Conservation (phyloP, 2,113 vertebrate genomes). For the Rutilus rutilus region DNA sequence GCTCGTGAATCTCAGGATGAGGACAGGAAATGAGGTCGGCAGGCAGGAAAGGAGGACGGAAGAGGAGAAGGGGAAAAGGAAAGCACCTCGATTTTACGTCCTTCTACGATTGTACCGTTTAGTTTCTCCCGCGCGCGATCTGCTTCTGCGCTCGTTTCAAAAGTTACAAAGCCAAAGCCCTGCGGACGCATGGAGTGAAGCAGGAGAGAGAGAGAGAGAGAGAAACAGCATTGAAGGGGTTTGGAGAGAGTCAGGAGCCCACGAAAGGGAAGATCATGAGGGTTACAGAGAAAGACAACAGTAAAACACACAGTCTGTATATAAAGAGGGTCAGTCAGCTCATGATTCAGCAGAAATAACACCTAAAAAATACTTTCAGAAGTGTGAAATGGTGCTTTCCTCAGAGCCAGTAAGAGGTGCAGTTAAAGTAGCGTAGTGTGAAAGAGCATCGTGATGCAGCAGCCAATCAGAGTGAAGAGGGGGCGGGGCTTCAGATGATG, state of each 20-base stretch:
- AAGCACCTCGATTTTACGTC: conserved; percentile 99
- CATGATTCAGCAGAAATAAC: neutral
- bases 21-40: conserved; percentile 45
- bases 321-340: neutral
- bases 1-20: conserved; percentile 1
- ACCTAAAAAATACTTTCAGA: neutral
- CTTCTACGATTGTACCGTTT: conserved; percentile 99
- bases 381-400: neutral
- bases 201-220: conserved; percentile 21
- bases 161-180: conserved; percentile 95
- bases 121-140: conserved; percentile 99
- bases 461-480: neutral
- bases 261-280: neutral
- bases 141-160: conserved; percentile 98
- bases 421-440: neutral
- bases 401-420: neutral
- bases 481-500: neutral
- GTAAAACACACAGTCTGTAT: conserved; percentile 43
- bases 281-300: neutral
- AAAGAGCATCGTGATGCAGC: neutral
- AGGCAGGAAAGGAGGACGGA: conserved; percentile 51
- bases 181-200: conserved; percentile 65
- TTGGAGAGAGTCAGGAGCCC: conserved; percentile 13
- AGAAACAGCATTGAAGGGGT: neutral
- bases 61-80: conserved; percentile 25